These are phyloP conservation scores for Lophochroa leadbeateri DNA, from an alignment of 2,113 vertebrate species.

Conservation along the genomic window DNA sequence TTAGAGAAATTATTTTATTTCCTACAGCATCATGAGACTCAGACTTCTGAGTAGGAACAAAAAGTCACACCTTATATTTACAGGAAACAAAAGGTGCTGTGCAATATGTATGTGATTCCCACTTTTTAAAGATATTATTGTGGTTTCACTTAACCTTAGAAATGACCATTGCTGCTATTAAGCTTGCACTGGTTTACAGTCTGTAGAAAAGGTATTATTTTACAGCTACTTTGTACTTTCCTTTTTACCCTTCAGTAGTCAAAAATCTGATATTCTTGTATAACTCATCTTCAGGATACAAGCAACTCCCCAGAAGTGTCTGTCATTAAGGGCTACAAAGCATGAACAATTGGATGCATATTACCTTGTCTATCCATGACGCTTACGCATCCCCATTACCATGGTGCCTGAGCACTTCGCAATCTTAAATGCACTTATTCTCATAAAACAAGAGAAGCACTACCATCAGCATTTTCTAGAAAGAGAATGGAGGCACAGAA, in stretches of 20 bases:
- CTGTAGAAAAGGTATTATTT: neutral
- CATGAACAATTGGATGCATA: constrained; percentile 45
- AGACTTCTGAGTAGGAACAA: neutral
- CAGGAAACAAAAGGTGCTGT: neutral
- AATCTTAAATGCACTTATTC: constrained; percentile 9
- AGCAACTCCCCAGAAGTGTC: neutral
- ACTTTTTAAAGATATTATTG: neutral
- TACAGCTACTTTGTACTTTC: neutral
- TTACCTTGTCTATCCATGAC: neutral
- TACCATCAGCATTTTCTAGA: neutral
- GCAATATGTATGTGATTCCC: neutral
- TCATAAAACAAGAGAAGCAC: neutral
- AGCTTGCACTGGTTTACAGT: neutral
- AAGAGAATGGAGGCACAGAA: neutral
- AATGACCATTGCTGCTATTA: neutral
- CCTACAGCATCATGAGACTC: neutral
- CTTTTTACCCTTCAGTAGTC: neutral
- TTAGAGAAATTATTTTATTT: neutral
- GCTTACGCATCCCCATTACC: constrained; percentile 12
- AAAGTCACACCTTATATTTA: neutral
- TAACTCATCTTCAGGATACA: neutral
- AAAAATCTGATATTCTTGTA: neutral
- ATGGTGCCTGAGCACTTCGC: constrained; percentile 13
- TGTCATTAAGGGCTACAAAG: constrained; percentile 50
- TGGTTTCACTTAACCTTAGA: neutral